Base-by-base conservation (phyloP, 2,113 vertebrate species). In the Eleginops maclovinus region DNA sequence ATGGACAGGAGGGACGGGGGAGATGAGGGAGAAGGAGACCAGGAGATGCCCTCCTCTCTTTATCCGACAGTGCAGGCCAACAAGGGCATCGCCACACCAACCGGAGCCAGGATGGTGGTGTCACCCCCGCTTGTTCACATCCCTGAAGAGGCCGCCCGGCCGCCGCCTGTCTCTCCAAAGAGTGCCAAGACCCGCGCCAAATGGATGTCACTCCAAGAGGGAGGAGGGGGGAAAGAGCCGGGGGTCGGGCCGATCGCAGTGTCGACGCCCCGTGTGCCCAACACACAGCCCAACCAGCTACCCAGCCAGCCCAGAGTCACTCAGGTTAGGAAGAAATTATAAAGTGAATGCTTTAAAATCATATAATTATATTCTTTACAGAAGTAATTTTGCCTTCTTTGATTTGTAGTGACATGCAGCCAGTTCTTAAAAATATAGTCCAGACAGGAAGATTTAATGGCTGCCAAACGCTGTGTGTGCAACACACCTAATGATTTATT, bases 171-270 rank as follows among this genome's bases (percentile, higher is more conserved):
- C 4, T 95, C 95, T 0, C 96, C 96, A 0, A 93, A 97, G 83
- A 91, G 95, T 6, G 96, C 79, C 89, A 96, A 96, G 0, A 97
- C 97, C 5, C 71, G 98, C 0, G 97, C 98, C 75, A 99, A 99
- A 82, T 99, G 98, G 98, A 92, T 97, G 86, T 94, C 96, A 51
- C 95, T 98, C 91, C 97, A 97, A 0, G 98, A 99, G 90, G 97
- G 96, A 47, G 93, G 90, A 28, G 92, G 91, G 0, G 67, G 64
- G 26, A 93, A 90, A 16, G 89, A 94, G 81, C 93, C 91, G 2
- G 84, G 87, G 79, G 1, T 77, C 74, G 89, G 26, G 84, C 21
- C 93, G 63, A 93, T 93, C 7, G 91, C 91, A 0, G 93, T 93
- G 59, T 92, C 91, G 0, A 93, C 93, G 2, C 93, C 93, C 3